Percentiles rank a stretch among this genome's conserved stretches.
Evolutionary conservation across 2,888 invertebrate genomes (phyloP).

Genomic region (Aelia acuminata): DNA sequence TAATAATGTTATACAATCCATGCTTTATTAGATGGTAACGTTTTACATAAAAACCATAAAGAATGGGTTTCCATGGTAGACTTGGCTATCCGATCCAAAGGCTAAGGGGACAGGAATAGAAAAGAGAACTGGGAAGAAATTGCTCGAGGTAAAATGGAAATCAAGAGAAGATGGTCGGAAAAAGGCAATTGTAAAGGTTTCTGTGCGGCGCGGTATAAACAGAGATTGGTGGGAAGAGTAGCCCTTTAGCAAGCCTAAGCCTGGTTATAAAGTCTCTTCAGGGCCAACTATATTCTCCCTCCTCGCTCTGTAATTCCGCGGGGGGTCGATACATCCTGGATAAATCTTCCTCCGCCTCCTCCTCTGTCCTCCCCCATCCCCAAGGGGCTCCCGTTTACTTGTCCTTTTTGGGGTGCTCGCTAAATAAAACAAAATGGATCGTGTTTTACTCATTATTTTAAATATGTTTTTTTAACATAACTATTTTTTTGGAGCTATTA

Average conservation of each 20-base stretch:
- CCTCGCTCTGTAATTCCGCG: constrained; percentile 37
- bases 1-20: neutral
- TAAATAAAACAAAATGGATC: neutral
- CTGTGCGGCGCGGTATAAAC: constrained; percentile 26
- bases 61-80: neutral
- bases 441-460: neutral
- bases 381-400: neutral
- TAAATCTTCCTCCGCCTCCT: constrained; percentile 34
- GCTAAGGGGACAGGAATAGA: neutral
- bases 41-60: neutral
- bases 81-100: neutral
- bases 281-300: constrained; percentile 48
- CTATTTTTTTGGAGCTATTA: too few species aligned
- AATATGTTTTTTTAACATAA: too few species aligned
- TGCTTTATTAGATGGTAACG: neutral
- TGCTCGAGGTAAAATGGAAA: constrained; percentile 36
- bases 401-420: neutral
- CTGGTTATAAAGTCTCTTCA: constrained; percentile 45
- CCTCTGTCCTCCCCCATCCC: neutral
- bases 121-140: neutral
- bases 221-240: constrained; percentile 44
- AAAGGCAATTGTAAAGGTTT: constrained; percentile 51
- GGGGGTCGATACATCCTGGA: constrained; percentile 28
- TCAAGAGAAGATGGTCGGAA: constrained; percentile 28
- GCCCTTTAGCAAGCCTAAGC: constrained; percentile 31